phyloP scores from a whole-genome alignment of 1,140 invertebrate genomes.

The Leucophenga varia region DNA sequence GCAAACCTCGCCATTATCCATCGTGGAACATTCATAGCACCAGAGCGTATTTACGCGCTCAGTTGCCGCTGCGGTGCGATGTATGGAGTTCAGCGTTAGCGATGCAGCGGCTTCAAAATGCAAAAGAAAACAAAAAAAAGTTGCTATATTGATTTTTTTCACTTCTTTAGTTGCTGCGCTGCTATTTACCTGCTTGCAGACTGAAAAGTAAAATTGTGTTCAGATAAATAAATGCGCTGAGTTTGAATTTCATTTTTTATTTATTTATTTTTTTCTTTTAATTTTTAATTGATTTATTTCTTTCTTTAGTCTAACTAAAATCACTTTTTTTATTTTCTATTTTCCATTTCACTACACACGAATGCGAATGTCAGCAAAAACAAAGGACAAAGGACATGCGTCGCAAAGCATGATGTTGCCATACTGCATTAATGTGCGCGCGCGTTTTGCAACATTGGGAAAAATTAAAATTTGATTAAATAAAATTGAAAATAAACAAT shows the following conservation, averaged over 20 bases:
- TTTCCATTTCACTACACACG: too few species aligned
- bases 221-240: constrained; percentile 4
- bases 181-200: constrained; percentile 7
- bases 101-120: constrained; percentile 27
- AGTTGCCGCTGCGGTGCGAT: constrained; percentile 73
- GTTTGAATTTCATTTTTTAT: too few species aligned
- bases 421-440: too few species aligned
- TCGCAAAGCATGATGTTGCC: too few species aligned
- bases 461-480: too few species aligned
- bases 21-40: constrained; percentile 79
- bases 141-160: constrained; percentile 48
- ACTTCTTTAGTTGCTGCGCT: background rate
- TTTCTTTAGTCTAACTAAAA: too few species aligned
- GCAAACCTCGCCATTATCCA: constrained; percentile 70
- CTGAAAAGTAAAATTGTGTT: constrained; percentile 15
- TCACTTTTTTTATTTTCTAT: too few species aligned
- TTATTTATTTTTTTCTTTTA: too few species aligned
- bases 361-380: constrained; percentile 21
- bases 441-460: too few species aligned
- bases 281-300: too few species aligned
- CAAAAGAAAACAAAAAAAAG: background rate
- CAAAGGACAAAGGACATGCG: constrained; percentile 26
- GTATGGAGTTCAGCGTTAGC: constrained; percentile 63
- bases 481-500: background rate
- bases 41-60: constrained; percentile 72